These are phyloP conservation scores for Caenorhabditis japonica DNA, from an alignment of 2,888 invertebrate genomes.

Conservation along the genomic window DNA sequence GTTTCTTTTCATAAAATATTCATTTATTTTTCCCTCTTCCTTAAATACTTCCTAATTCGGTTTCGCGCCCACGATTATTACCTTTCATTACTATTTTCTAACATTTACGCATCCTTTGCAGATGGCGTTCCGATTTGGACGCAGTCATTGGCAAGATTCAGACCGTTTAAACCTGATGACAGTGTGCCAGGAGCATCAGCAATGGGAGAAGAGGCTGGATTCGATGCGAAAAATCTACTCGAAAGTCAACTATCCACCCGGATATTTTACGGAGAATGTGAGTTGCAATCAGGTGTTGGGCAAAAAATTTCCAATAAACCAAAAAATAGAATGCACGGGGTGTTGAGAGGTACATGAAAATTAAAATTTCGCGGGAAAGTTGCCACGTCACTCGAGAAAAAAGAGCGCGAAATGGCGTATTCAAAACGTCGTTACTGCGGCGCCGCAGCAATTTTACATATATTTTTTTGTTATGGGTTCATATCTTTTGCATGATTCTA, in stretches of 20 bases:
- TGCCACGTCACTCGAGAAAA: no score
- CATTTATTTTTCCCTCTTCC: neutral
- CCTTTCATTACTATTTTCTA: neutral
- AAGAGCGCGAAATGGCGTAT: no score
- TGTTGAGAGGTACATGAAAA: no score
- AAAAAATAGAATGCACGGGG: no score
- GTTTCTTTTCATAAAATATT: constrained; percentile 18
- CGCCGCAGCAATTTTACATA: no score
- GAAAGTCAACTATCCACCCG: neutral
- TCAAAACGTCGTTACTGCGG: no score
- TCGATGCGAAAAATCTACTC: constrained; percentile 34
- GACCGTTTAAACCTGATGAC: constrained; percentile 39
- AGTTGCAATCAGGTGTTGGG: no score
- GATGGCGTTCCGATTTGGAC: constrained; percentile 33
- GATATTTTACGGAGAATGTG: constrained; percentile 51
- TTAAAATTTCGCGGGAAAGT: no score
- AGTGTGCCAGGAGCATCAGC: constrained; percentile 8
- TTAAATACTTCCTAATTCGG: constrained; percentile 1
- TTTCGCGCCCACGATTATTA: neutral
- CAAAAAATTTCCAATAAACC: no score
- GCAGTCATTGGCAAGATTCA: constrained; percentile 28
- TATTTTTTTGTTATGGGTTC: no score
- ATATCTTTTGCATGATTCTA: no score
- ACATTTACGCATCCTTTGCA: neutral
- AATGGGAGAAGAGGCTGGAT: constrained; percentile 32